Conservation (phyloP, 1,140 invertebrate species). For the Drosophila trapezifrons region DNA sequence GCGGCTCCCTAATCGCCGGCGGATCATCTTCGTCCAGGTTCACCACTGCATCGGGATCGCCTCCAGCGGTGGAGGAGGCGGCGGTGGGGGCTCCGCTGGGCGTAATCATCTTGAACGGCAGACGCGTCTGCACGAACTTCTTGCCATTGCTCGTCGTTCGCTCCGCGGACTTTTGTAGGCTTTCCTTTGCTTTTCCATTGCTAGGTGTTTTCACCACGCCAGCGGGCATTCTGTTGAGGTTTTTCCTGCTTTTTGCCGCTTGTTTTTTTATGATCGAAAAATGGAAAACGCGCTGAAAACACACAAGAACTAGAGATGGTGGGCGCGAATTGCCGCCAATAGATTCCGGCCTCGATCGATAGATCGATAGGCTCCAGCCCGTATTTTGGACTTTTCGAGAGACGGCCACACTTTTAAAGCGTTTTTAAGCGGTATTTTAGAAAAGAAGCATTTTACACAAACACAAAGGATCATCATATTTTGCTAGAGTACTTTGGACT, state of each 20-base stretch:
- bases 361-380: constrained; percentile 33
- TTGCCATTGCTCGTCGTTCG: constrained; percentile 67
- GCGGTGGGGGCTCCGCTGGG: constrained; percentile 27
- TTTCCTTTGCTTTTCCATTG: constrained; percentile 41
- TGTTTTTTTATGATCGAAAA: constrained; percentile 10
- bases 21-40: constrained; percentile 20
- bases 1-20: constrained; percentile 30
- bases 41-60: neutral
- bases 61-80: neutral
- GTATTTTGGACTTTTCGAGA: too few species aligned
- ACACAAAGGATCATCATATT: too few species aligned
- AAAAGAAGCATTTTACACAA: too few species aligned
- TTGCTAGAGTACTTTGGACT: too few species aligned
- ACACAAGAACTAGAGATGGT: constrained; percentile 21
- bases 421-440: too few species aligned
- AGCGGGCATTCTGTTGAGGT: constrained; percentile 46
- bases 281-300: constrained; percentile 41
- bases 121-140: constrained; percentile 83
- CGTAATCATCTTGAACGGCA: constrained; percentile 80
- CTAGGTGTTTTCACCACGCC: constrained; percentile 68
- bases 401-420: too few species aligned
- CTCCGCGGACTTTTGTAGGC: constrained; percentile 43
- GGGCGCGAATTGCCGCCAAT: constrained; percentile 30
- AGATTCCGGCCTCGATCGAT: constrained; percentile 18
- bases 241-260: constrained; percentile 1